These are phyloP conservation scores for Verasper variegatus DNA, from an alignment of 2,113 vertebrate species.

Conservation along the genomic window DNA sequence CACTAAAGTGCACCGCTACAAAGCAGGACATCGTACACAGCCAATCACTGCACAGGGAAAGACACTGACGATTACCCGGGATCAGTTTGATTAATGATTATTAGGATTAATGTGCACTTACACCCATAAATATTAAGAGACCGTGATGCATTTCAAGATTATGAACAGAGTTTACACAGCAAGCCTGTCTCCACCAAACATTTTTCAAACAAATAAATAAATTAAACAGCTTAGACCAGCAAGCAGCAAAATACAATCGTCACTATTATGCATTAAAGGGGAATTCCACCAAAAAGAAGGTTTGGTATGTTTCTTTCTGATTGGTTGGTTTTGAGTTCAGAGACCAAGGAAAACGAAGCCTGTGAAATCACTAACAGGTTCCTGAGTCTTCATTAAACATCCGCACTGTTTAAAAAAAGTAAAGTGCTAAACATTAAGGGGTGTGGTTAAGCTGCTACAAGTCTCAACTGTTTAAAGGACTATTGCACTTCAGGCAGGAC, in stretches of 20 bases:
- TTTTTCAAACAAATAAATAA: constrained; percentile 62
- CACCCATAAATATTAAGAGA: constrained; percentile 23
- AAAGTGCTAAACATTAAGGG: constrained; percentile 55
- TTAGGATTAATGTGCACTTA: constrained; percentile 7
- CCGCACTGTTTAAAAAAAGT: constrained; percentile 44
- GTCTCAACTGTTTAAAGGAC: constrained; percentile 60
- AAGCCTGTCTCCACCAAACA: neutral
- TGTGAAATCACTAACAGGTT: constrained; percentile 51
- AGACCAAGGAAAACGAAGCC: constrained; percentile 44
- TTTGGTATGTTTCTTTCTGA: neutral
- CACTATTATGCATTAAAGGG: constrained; percentile 53
- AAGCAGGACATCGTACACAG: constrained; percentile 8
- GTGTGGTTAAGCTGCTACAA: constrained; percentile 63
- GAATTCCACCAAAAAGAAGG: constrained; percentile 23
- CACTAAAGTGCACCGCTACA: constrained; percentile 54
- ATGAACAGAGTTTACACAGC: constrained; percentile 16
- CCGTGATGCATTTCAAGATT: neutral
- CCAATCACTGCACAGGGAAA: constrained; percentile 8
- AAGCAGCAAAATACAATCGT: constrained; percentile 64
- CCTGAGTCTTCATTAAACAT: constrained; percentile 70
- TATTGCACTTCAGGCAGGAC: constrained; percentile 55
- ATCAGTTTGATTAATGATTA: neutral
- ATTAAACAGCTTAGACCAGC: constrained; percentile 54
- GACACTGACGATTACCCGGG: neutral
- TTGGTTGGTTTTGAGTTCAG: constrained; percentile 39